Conservation (phyloP, 2,888 invertebrate genomes). For the Oscheius sp. region DNA sequence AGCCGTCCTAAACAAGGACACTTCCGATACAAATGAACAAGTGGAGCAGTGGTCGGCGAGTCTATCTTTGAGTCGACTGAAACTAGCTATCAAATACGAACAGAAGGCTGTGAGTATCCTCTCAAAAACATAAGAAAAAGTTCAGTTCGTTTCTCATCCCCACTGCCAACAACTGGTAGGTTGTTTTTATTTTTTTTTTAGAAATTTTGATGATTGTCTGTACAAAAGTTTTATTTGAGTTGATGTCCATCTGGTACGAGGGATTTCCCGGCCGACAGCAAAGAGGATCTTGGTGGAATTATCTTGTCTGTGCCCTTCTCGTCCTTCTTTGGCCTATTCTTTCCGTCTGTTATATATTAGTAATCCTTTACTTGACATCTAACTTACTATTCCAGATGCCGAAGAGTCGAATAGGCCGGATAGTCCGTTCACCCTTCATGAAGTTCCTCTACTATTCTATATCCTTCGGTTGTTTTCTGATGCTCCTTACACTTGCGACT, state of each 20-base stretch:
- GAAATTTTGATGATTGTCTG: too few species aligned
- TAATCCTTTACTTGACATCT: slow-evolving; percentile 26
- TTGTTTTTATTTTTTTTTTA: too few species aligned
- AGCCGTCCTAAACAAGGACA: slow-evolving; percentile 73
- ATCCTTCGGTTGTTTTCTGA: slow-evolving; percentile 75
- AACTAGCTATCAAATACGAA: slow-evolving; percentile 75
- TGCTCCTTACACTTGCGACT: slow-evolving; percentile 73
- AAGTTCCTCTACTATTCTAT: slow-evolving; percentile 76
- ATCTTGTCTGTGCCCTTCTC: slow-evolving; percentile 73
- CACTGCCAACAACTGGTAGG: slow-evolving; percentile 76
- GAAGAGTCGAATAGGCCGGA: slow-evolving; percentile 73
- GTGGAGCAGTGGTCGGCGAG: slow-evolving; percentile 68
- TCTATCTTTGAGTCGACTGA: slow-evolving; percentile 73
- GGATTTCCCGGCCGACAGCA: slow-evolving; percentile 73
- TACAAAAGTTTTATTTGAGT: too few species aligned
- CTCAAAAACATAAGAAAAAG: background rate
- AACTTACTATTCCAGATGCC: slow-evolving; percentile 67
- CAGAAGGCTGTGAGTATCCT: slow-evolving; percentile 74
- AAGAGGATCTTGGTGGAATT: slow-evolving; percentile 69
- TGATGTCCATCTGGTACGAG: slow-evolving; percentile 75
- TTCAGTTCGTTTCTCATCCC: slow-evolving; percentile 75
- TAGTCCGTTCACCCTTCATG: slow-evolving; percentile 75
- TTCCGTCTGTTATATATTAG: slow-evolving; percentile 64
- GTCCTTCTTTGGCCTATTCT: slow-evolving; percentile 74
- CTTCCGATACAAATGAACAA: slow-evolving; percentile 67